These are phyloP conservation scores for Saxidomus purpurata DNA, from an alignment of 1,140 invertebrate genomes.

Conservation along the genomic window DNA sequence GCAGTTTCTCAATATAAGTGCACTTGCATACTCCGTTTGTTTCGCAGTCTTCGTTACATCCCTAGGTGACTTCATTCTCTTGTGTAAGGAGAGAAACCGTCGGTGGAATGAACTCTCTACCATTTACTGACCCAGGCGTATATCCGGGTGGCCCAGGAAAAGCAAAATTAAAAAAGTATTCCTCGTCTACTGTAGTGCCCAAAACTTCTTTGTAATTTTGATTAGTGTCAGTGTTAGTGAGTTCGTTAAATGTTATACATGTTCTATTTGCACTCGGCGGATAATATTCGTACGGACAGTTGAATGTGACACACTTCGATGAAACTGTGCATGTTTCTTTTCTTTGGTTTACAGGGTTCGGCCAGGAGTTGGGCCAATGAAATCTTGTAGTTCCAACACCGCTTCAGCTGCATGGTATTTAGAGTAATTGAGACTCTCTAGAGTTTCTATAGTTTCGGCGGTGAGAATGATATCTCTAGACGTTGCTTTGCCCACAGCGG, in stretches of 20 bases:
- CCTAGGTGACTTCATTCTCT: neutral
- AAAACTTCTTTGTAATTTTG: neutral
- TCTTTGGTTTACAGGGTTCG: neutral
- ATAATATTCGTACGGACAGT: conserved; percentile 32
- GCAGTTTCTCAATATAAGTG: conserved; percentile 39
- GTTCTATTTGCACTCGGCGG: neutral
- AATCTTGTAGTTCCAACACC: neutral
- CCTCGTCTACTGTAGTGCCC: neutral
- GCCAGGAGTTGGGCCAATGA: neutral
- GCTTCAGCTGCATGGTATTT: conserved; percentile 50
- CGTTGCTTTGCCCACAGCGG: neutral
- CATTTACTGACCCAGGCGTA: conserved; percentile 59
- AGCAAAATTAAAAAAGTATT: conserved; percentile 62
- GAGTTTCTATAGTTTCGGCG: conserved; percentile 26
- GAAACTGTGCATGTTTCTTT: neutral
- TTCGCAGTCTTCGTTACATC: conserved; percentile 36
- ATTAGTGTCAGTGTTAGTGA: conserved; percentile 14
- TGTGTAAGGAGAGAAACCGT: conserved; percentile 37
- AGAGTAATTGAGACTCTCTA: neutral
- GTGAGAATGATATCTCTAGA: neutral
- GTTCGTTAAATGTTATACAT: neutral
- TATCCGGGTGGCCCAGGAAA: conserved; percentile 42
- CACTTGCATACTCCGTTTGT: conserved; percentile 45
- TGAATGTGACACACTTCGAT: neutral
- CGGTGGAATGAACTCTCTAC: conserved; percentile 33